These are phyloP conservation scores for Camarhynchus parvulus DNA, from an alignment of 2,113 vertebrate genomes.

Conservation along the genomic window DNA sequence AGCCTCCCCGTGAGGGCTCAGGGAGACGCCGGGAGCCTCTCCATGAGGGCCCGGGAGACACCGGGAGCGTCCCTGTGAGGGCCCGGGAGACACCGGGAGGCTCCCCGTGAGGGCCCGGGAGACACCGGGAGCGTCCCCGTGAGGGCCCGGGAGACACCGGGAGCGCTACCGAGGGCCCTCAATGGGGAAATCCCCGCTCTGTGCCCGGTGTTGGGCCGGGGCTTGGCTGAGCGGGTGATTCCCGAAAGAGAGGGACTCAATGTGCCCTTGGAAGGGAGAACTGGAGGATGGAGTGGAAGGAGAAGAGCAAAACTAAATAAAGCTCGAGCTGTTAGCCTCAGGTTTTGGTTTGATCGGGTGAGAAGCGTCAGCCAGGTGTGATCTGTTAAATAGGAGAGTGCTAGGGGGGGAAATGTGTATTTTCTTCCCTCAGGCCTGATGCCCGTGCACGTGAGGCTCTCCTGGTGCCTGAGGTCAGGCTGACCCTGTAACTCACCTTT, in stretches of 20 bases:
- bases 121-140: too few relatives aligned
- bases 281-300: background rate
- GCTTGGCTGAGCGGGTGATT: background rate
- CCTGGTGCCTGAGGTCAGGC: background rate
- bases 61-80: background rate
- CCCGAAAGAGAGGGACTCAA: accelerated
- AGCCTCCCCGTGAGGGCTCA: accelerated
- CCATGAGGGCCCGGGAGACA: too few relatives aligned
- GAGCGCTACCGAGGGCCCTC: too few relatives aligned
- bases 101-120: accelerated
- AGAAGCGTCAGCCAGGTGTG: background rate
- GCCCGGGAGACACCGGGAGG: too few relatives aligned
- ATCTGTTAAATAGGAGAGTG: background rate
- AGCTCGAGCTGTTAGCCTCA: background rate
- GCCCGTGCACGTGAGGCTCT: accelerated
- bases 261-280: background rate
- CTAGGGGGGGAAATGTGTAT: accelerated
- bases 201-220: background rate
- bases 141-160: background rate
- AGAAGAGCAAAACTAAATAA: too few relatives aligned
- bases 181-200: accelerated
- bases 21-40: too few relatives aligned
- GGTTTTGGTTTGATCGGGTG: background rate
- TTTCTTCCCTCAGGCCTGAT: background rate
- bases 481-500: accelerated